Base-by-base conservation (phyloP, 2,113 vertebrate genomes). In the Dascyllus trimaculatus region DNA sequence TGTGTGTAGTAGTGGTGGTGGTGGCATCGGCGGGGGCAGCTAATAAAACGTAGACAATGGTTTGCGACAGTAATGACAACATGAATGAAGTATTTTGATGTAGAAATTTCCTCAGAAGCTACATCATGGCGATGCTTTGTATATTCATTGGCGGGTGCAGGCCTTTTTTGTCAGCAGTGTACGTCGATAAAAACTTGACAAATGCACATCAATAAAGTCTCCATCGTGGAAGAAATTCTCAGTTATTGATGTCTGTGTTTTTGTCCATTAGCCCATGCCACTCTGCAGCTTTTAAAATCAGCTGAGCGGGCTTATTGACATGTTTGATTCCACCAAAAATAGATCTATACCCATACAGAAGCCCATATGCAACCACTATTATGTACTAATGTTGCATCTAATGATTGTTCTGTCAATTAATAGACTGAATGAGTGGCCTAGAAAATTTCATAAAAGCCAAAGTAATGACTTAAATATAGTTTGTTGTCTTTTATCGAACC, bases 211-310 rank as follows among this genome's bases (percentile, higher is more conserved):
- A 9, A 59, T 75, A 53, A 51, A 77, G 4, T 25, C 17, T 45
- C 8, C 2, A 26, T 14, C 57, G n/a, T 14, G 22, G 11, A n/a
- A 40, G 11, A 24, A 43, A 60, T 21, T 48, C 10, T 76, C 43
- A 51, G 19, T 57, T 76, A 74, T 64, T 52, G 61, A 57, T 29
- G 43, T 84, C 54, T 46, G 49, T 43, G 19, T 29, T 53, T 71
- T 43, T 78, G 0, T 15, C 84, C 13, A 19, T 69, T 51, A 43
- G 18, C 49, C 18, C 38, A 24, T 3, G 5, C 38, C 24, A 35
- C 26, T 51, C 57, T 64, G 78, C 56, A 2, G 63, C 62, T 87
- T 80, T 84, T 71, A 68, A 82, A 78, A 78, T 22, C 52, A 65
- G 24, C 32, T 24, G 25, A 74, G 26, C 0, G 0, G 5, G 13